Evolutionary conservation across 64 coral and sea anemone genomes (phyloP), one percentile per base, ranked within the genome.

Genomic region (Hydrozoanthus tunicans): DNA sequence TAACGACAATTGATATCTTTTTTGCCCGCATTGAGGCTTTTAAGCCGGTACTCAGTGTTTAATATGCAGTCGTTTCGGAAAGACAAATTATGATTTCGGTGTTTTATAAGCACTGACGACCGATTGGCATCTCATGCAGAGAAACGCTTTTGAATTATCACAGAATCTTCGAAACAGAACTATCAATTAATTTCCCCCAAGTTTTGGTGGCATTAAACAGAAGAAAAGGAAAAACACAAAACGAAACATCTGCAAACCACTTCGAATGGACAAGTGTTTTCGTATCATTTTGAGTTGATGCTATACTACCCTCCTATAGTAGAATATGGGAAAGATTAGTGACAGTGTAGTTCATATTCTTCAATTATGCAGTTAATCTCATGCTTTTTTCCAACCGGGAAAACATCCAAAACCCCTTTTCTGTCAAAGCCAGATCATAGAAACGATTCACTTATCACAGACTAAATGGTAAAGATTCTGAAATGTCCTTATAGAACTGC

Each of bases 41-140:
- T 43, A 43, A 43, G 32, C 32, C 32, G 32, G 32, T 66, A 17
- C 12, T 4, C 12, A 66, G 17, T 14, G 58, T 57, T n/a, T 79
- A 17, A 79, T 15, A 79, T 79, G 10, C 20, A 57, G 15, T 79
- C 58, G 62, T 81, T 63, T 81, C 9, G 9, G 59, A 81, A 81
- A 81, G 56, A 62, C 57, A 81, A 59, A 62, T 81, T 81, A 43
- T 51, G 6, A 63, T 81, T 81, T 81, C 79, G 25, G 4, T 81
- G 79, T 81, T 62, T 51, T 10, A 27, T 64, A 62, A 63, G 80
- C 61, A 51, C 14, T 64, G 10, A 53, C 51, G 27, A 65, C 27
- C 60, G 51, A 82, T 15, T 63, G 10, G 63, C 12, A 5, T 64
- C 3, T 82, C 59, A 82, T 52, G 26, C 61, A 64, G 60, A 82